phyloP scores from a whole-genome alignment of 2,797 vertebrate genomes.

The Argentina silus region DNA sequence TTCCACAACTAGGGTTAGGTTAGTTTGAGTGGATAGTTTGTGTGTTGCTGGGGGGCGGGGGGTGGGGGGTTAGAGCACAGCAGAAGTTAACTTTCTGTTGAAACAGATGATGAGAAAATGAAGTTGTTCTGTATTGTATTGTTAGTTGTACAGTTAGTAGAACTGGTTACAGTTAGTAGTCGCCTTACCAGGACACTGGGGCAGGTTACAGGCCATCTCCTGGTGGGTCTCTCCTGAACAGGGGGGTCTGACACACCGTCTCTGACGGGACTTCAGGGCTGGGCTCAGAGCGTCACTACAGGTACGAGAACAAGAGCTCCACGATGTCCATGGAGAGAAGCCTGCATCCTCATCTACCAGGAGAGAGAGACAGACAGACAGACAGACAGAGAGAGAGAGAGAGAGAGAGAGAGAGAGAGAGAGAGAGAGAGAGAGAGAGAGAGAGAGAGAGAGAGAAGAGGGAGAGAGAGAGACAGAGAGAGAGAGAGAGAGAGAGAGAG shows the following conservation, averaged over 20 bases:
- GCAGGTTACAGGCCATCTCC: slow-evolving; percentile 85
- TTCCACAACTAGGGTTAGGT: no score
- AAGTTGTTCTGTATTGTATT: no score
- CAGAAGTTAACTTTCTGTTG: no score
- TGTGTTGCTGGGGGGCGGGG: neutral
- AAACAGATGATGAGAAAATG: no score
- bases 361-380: no score
- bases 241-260: slow-evolving; percentile 74
- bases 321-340: slow-evolving; percentile 80
- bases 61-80: neutral
- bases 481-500: neutral
- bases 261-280: slow-evolving; percentile 75
- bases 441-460: neutral
- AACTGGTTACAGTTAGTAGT: no score
- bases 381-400: neutral
- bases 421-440: neutral
- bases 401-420: neutral
- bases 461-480: neutral
- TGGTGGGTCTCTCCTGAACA: slow-evolving; percentile 78
- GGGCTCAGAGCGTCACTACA: slow-evolving; percentile 78
- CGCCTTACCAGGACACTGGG: slow-evolving; percentile 70
- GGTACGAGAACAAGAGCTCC: slow-evolving; percentile 83
- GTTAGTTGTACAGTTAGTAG: no score
- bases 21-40: no score
- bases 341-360: slow-evolving; percentile 73